Conservation (phyloP, 2,888 invertebrate genomes). For the Elysia crispata region DNA sequence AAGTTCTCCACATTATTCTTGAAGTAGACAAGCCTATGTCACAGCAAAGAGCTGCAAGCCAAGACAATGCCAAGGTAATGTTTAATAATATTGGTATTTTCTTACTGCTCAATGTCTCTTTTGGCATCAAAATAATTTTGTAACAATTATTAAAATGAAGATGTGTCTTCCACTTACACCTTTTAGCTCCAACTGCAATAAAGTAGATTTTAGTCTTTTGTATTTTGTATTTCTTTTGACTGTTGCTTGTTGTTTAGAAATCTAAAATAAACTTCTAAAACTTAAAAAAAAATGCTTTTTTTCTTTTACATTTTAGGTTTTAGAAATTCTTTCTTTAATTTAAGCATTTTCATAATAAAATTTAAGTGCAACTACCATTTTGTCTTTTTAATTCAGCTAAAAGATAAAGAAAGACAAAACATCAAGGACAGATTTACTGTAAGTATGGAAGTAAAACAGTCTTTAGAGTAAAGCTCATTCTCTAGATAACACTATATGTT, state of each 20-base stretch:
- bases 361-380: constrained; percentile 17
- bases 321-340: neutral
- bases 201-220: constrained; percentile 1
- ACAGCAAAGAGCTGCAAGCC: constrained; percentile 62
- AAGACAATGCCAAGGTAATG: constrained; percentile 63
- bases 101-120: no score
- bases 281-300: neutral
- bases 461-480: no score
- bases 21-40: constrained; percentile 81
- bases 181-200: no score
- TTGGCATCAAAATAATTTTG: no score
- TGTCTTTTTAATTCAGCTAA: constrained; percentile 82
- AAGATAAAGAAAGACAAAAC: constrained; percentile 90
- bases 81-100: no score
- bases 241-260: no score
- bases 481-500: no score
- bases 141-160: no score
- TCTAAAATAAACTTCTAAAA: no score
- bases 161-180: no score
- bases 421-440: constrained; percentile 94
- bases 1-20: constrained; percentile 86
- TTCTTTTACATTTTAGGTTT: neutral
- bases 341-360: no score
- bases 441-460: constrained; percentile 71
- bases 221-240: neutral